Conservation (phyloP, 2,888 invertebrate genomes). For the Synergus itoensis region DNA sequence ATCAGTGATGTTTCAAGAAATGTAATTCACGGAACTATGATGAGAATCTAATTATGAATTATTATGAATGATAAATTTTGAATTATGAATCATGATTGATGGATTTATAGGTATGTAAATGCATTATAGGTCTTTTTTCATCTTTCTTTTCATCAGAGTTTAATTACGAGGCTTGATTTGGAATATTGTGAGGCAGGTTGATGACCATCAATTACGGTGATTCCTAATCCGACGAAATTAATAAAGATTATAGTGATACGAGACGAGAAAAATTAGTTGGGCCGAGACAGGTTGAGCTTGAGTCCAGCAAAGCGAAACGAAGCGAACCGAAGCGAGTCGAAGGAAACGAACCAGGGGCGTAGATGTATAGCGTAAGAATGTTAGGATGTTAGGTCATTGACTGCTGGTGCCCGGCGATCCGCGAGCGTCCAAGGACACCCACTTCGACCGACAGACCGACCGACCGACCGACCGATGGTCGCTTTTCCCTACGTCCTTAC, state of each 20-base stretch:
- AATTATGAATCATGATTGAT: no score
- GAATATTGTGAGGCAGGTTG: neutral
- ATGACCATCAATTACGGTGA: conserved; percentile 33
- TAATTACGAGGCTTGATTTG: conserved; percentile 3
- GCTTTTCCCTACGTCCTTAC: conserved; percentile 20
- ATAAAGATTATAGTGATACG: conserved; percentile 30
- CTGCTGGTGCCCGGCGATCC: conserved; percentile 76
- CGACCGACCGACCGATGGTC: conserved; percentile 44
- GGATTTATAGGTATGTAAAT: no score
- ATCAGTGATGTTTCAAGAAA: neutral
- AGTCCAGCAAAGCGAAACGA: conserved; percentile 48
- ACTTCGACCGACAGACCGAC: conserved; percentile 61
- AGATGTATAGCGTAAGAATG: conserved; percentile 58
- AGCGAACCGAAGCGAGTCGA: conserved; percentile 68
- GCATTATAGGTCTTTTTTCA: neutral
- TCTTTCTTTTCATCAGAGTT: neutral
- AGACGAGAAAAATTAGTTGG: neutral
- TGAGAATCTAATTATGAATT: neutral
- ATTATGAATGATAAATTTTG: no score
- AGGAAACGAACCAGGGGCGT: conserved; percentile 62
- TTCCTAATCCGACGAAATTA: conserved; percentile 40
- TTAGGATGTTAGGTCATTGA: conserved; percentile 77
- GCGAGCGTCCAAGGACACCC: conserved; percentile 77
- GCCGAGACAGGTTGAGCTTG: neutral
- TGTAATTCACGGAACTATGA: neutral